A percentile compares a stretch with the other conserved stretches of the same genome.
These are phyloP conservation scores for Muscina levida DNA, from an alignment of 2,888 invertebrate species.

Conservation along the genomic window DNA sequence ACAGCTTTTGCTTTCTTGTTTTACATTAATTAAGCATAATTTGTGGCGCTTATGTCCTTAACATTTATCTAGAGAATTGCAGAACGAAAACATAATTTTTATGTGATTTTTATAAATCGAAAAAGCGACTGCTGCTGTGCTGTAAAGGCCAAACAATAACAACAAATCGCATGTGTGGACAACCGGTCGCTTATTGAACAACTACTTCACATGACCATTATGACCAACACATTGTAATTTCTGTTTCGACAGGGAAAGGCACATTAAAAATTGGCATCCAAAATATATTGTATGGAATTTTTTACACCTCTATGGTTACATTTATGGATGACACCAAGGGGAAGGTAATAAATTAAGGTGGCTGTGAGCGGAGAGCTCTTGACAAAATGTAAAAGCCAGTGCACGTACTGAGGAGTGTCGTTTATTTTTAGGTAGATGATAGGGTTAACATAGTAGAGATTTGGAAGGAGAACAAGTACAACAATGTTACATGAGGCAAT, in stretches of 20 bases:
- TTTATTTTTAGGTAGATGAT: too few relatives aligned
- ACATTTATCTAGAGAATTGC: slow-evolving; percentile 20
- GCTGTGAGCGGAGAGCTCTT: too few relatives aligned
- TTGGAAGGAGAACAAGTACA: too few relatives aligned
- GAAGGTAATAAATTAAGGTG: slow-evolving; percentile 19
- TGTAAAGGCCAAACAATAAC: too few relatives aligned
- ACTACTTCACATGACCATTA: slow-evolving; percentile 38
- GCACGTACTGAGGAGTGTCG: too few relatives aligned
- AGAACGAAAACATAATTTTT: slow-evolving; percentile 8
- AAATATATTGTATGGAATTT: slow-evolving; percentile 19
- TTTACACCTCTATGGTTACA: slow-evolving; percentile 14
- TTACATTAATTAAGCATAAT: slow-evolving; percentile 65
- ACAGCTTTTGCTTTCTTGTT: neutral
- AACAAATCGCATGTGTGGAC: neutral
- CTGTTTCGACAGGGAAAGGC: slow-evolving; percentile 30
- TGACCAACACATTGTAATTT: slow-evolving; percentile 46
- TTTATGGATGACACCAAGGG: neutral
- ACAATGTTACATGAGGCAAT: too few relatives aligned
- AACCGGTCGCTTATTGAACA: neutral
- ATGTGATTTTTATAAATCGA: slow-evolving; percentile 26
- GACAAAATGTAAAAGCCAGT: too few relatives aligned
- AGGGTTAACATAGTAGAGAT: too few relatives aligned
- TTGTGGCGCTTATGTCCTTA: slow-evolving; percentile 61
- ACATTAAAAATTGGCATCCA: neutral
- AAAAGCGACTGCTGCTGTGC: too few relatives aligned